Conservation (phyloP, 1,140 invertebrate species). For the Drosophila micromelanica region DNA sequence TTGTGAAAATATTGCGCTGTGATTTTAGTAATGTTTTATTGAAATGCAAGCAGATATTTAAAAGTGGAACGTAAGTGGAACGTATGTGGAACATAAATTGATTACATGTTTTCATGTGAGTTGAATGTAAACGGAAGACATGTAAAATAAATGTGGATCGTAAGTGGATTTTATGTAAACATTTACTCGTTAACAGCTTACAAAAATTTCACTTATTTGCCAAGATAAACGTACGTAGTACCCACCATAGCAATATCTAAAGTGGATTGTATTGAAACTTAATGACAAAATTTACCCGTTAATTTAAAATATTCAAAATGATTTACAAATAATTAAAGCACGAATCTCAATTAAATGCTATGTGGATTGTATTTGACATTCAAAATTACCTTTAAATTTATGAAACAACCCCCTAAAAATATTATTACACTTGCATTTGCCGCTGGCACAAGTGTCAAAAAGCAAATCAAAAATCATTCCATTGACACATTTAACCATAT, state of each 20-base stretch:
- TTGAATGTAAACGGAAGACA: too few species aligned
- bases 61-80: constrained; percentile 7
- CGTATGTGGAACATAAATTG: too few species aligned
- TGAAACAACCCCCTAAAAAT: not conserved
- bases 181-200: too few species aligned
- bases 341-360: too few species aligned
- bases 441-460: constrained; percentile 13
- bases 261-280: too few species aligned
- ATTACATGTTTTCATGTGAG: too few species aligned
- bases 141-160: not conserved
- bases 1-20: constrained; percentile 6
- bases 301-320: too few species aligned
- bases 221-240: too few species aligned
- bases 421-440: not conserved
- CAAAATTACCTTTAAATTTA: not conserved
- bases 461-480: constrained; percentile 48
- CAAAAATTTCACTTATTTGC: too few species aligned
- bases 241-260: too few species aligned
- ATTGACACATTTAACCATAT: constrained; percentile 65
- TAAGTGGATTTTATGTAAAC: not conserved
- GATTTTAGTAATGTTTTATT: too few species aligned
- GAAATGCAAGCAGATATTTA: not conserved
- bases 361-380: not conserved
- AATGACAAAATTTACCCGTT: too few species aligned
- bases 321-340: not conserved